Base-by-base conservation (phyloP, 2,888 invertebrate species). In the Dorcus parallelipipedus region DNA sequence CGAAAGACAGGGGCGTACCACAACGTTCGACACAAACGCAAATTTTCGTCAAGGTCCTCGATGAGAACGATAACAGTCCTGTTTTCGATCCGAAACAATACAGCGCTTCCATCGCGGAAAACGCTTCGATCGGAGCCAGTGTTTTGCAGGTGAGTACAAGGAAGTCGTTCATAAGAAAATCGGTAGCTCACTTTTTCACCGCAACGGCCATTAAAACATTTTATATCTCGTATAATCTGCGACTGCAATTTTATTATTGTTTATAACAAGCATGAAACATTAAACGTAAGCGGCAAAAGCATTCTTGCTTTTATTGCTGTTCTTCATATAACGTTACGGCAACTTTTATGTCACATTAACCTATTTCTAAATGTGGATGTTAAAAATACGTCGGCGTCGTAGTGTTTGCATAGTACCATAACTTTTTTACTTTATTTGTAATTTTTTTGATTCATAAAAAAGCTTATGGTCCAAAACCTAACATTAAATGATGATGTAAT, bases 101-200 rank as follows among this genome's bases (percentile, higher is more conserved):
- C 74, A 92, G 92, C 61, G 92, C 95, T 1, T 89, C 90, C 2
- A 90, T 95, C 38, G 91, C 93, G 0, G 97, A 97, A 80, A 94
- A 96, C 77, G 92, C 94, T n/a, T 91, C 91, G 65, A 92, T 95
- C 66, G 97, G 96, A 5, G 91, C 92, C 43, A 93, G 91, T 75
- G 91, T 97, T 0, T 77, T 95, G 42, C 92, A 93, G 83, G 91
- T 90, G 78, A 77, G 72, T 60, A 33, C 26, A 4, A 33, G 26
- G 26, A 33, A 33, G 26, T 33, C 26, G 7, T 33, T 33, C 3
- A 5, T 33, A 33, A 33, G 26, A 33, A 33, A 33, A 33, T 33
- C 26, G 26, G 26, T 33, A 33, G 26, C 26, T 33, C 8, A 20
- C 42, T 9, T 52, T 42, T 9, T 52, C 20, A 14, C 40, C 20